phyloP scores from a whole-genome alignment of 2,113 vertebrate genomes.

The Xiphophorus couchianus region DNA sequence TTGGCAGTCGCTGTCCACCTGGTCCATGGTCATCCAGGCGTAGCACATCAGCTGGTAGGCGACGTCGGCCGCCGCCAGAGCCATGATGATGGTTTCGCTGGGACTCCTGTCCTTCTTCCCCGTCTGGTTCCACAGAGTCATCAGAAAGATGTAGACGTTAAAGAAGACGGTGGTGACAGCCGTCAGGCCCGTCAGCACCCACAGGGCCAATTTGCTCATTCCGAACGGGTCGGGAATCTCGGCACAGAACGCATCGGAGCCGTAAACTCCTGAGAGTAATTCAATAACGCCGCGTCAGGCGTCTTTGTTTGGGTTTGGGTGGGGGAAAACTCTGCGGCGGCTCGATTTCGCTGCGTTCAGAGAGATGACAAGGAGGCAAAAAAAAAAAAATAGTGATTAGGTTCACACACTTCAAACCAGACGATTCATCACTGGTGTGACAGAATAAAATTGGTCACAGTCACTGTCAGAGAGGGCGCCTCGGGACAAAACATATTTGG shows the following conservation, averaged over 20 bases:
- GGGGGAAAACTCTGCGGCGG: slow-evolving; percentile 1
- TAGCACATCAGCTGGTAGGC: slow-evolving; percentile 71
- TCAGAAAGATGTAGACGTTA: slow-evolving; percentile 74
- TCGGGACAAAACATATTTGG: slow-evolving; percentile 44
- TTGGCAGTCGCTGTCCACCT: slow-evolving; percentile 61
- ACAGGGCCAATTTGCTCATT: slow-evolving; percentile 50
- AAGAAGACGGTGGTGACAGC: slow-evolving; percentile 73
- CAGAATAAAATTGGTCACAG: slow-evolving; percentile 46
- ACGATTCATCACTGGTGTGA: slow-evolving; percentile 36
- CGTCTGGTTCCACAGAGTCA: slow-evolving; percentile 59
- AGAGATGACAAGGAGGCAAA: slow-evolving; percentile 34
- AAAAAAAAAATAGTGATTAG: slow-evolving; percentile 15
- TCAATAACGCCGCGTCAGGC: not conserved
- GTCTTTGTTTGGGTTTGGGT: not conserved
- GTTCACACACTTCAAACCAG: slow-evolving; percentile 35
- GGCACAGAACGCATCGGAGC: slow-evolving; percentile 1
- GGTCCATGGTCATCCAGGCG: slow-evolving; percentile 76
- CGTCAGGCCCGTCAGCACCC: slow-evolving; percentile 66
- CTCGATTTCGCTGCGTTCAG: slow-evolving; percentile 39
- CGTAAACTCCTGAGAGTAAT: slow-evolving; percentile 12
- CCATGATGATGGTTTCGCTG: slow-evolving; percentile 74
- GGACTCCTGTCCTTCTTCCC: slow-evolving; percentile 68
- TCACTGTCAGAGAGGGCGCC: slow-evolving; percentile 29
- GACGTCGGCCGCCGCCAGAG: slow-evolving; percentile 58
- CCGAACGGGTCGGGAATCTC: slow-evolving; percentile 50